A percentile compares a stretch with the other conserved stretches of the same genome.
phyloP scores from a whole-genome alignment of 1,140 invertebrate species.

The Caenorhabditis brenneri region DNA sequence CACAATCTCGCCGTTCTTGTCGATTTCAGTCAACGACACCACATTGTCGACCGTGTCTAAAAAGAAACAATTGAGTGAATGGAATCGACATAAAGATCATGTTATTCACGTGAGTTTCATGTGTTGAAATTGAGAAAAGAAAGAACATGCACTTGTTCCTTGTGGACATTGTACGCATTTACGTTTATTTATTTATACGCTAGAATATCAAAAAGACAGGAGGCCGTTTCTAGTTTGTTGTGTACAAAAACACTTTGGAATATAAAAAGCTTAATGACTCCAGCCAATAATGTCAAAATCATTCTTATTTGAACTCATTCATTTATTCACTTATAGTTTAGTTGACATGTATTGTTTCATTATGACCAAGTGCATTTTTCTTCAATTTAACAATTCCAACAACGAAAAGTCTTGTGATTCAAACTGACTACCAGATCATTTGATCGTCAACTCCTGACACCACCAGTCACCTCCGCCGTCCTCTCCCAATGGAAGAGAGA shows the following conservation, averaged over 20 bases:
- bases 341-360: neutral
- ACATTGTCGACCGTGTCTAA: conserved; percentile 39
- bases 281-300: too few relatives aligned
- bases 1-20: conserved; percentile 30
- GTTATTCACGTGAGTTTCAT: neutral
- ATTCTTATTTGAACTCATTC: too few relatives aligned
- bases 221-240: neutral
- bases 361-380: neutral
- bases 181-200: neutral
- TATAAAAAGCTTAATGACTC: too few relatives aligned
- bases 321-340: neutral
- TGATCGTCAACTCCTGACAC: conserved; percentile 32
- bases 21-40: conserved; percentile 25
- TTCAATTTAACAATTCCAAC: neutral
- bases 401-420: conserved; percentile 18
- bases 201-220: neutral
- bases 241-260: neutral
- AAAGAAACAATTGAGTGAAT: neutral
- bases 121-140: neutral
- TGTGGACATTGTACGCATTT: conserved; percentile 7
- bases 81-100: neutral
- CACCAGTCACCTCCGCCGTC: conserved; percentile 20
- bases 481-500: neutral
- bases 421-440: conserved; percentile 27
- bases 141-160: conserved; percentile 15